Conservation (phyloP, 2,888 invertebrate genomes). For the Drosophila nr. medialis region DNA sequence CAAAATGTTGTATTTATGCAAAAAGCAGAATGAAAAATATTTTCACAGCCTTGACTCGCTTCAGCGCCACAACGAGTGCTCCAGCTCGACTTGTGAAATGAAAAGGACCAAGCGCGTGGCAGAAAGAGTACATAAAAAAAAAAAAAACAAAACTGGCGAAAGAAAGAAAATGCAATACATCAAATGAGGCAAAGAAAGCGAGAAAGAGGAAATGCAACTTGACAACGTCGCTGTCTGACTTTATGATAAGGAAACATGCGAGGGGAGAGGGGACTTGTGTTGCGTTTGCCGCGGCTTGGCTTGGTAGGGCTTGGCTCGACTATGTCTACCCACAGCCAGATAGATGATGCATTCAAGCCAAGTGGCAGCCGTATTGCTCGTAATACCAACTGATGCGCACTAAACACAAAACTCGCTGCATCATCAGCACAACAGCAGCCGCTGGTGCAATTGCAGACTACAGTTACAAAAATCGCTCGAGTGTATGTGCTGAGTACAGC, state of each 20-base stretch:
- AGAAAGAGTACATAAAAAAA: conserved; percentile 3
- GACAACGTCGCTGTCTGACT: conserved; percentile 57
- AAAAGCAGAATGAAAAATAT: conserved; percentile 75
- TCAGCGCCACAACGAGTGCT: conserved; percentile 52
- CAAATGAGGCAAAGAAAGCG: conserved; percentile 47
- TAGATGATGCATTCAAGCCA: conserved; percentile 69
- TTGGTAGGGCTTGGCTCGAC: not conserved
- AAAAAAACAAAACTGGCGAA: conserved; percentile 9
- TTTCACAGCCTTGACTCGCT: conserved; percentile 75
- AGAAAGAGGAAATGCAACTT: conserved; percentile 8
- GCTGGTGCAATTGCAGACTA: not conserved
- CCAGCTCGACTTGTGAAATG: conserved; percentile 57
- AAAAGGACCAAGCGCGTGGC: conserved; percentile 44
- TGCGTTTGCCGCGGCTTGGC: not conserved
- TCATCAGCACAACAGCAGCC: not conserved
- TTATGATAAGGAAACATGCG: conserved; percentile 74
- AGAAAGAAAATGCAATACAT: conserved; percentile 69
- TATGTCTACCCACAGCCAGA: conserved; percentile 37
- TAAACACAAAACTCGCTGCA: conserved; percentile 10
- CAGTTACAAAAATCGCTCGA: not conserved
- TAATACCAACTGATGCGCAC: conserved; percentile 33
- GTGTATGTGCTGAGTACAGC: not conserved
- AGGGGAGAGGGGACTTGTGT: not conserved
- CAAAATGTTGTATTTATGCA: conserved; percentile 76
- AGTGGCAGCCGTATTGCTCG: conserved; percentile 51